These are phyloP conservation scores for Montipora sp. DNA, from an alignment of 64 coral and sea anemone species.

Conservation along the genomic window DNA sequence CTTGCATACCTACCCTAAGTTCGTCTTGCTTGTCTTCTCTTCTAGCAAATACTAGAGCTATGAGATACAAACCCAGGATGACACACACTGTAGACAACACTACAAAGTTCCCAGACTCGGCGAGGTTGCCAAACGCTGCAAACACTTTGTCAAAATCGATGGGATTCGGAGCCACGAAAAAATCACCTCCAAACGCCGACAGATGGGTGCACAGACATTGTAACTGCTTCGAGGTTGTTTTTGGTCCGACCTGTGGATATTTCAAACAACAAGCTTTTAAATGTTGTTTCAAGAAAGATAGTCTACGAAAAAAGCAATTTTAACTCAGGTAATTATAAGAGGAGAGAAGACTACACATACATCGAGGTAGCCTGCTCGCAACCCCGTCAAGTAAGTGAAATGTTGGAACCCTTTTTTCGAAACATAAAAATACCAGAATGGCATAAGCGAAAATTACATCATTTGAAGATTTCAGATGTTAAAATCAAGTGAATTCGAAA, in stretches of 20 bases:
- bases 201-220: conserved; percentile 69
- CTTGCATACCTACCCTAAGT: conserved; percentile 19
- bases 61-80: conserved; percentile 35
- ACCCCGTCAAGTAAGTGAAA: not conserved
- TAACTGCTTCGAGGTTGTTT: conserved; percentile 35
- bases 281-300: too few relatives aligned
- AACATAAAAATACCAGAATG: too few relatives aligned
- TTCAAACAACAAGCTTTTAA: not conserved
- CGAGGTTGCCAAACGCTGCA: conserved; percentile 66
- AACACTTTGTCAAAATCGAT: conserved; percentile 81
- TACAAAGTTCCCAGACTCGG: conserved; percentile 73
- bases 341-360: too few relatives aligned
- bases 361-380: not conserved
- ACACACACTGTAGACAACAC: conserved; percentile 60
- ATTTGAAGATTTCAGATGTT: too few relatives aligned
- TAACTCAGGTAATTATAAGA: too few relatives aligned
- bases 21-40: conserved; percentile 68
- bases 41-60: conserved; percentile 56
- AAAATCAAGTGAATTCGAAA: too few relatives aligned
- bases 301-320: too few relatives aligned
- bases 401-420: too few relatives aligned
- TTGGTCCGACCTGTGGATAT: conserved; percentile 56
- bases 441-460: too few relatives aligned
- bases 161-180: conserved; percentile 75
- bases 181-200: conserved; percentile 76